A percentile compares a stretch with the other conserved stretches of the same genome.
Evolutionary conservation across 2,888 invertebrate genomes (phyloP).

Genomic region (Molanna angustata): DNA sequence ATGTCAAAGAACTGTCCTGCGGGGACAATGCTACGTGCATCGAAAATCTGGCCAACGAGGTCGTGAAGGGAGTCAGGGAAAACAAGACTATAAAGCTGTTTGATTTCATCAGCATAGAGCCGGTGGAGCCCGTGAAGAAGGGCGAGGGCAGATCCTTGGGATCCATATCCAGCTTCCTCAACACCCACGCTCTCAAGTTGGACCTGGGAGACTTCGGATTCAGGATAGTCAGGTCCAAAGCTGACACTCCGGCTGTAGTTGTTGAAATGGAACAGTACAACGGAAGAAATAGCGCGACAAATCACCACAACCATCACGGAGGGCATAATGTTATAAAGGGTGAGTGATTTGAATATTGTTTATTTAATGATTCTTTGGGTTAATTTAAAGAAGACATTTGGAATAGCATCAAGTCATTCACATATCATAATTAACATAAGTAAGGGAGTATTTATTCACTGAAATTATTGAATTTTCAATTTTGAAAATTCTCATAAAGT

Average conservation of each 20-base stretch:
- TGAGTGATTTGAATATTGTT: neutral
- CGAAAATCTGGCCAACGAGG: slow-evolving; percentile 50
- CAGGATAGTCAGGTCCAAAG: slow-evolving; percentile 49
- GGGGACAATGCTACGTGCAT: slow-evolving; percentile 63
- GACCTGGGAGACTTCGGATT: slow-evolving; percentile 56
- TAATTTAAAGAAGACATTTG: too few relatives aligned
- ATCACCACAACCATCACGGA: too few relatives aligned
- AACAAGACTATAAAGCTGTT: slow-evolving; percentile 54
- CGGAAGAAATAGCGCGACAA: too few relatives aligned
- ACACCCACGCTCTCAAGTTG: slow-evolving; percentile 53
- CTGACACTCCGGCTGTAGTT: slow-evolving; percentile 49
- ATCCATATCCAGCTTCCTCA: slow-evolving; percentile 47
- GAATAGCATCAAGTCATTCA: too few relatives aligned
- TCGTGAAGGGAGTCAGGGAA: slow-evolving; percentile 52
- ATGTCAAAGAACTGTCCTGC: slow-evolving; percentile 45
- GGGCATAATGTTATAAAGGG: slow-evolving; percentile 1
- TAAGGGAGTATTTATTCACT: too few relatives aligned
- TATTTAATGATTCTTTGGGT: too few relatives aligned
- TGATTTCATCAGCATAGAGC: slow-evolving; percentile 56
- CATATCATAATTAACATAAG: too few relatives aligned
- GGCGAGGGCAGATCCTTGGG: slow-evolving; percentile 45
- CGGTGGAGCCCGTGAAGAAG: slow-evolving; percentile 41
- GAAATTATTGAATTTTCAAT: too few relatives aligned
- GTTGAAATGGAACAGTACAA: slow-evolving; percentile 47
- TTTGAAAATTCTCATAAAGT: too few relatives aligned